phyloP scores from a whole-genome alignment of 2,113 vertebrate species.

The Catharus fuscescens region DNA sequence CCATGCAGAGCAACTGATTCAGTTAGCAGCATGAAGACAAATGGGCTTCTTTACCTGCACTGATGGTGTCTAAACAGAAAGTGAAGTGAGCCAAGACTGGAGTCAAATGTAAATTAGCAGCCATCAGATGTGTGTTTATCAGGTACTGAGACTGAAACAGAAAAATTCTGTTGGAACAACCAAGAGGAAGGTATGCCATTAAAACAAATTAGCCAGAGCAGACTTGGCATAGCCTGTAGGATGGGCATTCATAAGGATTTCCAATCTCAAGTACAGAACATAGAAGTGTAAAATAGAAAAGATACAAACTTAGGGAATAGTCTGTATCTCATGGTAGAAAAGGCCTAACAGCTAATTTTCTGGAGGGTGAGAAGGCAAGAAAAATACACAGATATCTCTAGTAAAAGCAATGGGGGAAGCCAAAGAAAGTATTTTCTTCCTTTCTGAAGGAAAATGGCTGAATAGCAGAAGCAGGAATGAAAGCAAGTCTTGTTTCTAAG shows the following conservation, averaged over 20 bases:
- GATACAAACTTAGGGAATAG: not conserved
- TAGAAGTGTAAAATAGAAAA: not conserved
- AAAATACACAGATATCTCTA: not conserved
- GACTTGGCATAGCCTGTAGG: not conserved
- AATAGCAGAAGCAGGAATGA: not conserved
- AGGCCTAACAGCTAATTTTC: not conserved
- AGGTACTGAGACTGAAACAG: not conserved
- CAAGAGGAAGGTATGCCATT: not conserved
- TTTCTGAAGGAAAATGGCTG: not conserved
- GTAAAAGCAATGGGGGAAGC: not conserved
- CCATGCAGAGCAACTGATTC: not conserved
- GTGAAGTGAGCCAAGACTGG: not conserved
- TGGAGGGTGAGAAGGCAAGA: not conserved
- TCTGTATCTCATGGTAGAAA: not conserved
- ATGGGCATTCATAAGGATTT: not conserved
- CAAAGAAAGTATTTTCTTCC: not conserved
- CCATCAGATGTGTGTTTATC: not conserved
- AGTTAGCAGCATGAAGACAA: not conserved
- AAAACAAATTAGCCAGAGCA: not conserved
- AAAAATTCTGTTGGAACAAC: not conserved
- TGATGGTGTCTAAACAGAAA: not conserved
- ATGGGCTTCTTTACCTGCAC: not conserved
- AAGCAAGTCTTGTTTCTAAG: not conserved
- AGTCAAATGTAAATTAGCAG: not conserved
- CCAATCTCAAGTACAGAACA: not conserved